Evolutionary conservation across 2,888 invertebrate species (phyloP), one percentile per base, ranked within the genome.

Genomic region (Drosophila lutescens): DNA sequence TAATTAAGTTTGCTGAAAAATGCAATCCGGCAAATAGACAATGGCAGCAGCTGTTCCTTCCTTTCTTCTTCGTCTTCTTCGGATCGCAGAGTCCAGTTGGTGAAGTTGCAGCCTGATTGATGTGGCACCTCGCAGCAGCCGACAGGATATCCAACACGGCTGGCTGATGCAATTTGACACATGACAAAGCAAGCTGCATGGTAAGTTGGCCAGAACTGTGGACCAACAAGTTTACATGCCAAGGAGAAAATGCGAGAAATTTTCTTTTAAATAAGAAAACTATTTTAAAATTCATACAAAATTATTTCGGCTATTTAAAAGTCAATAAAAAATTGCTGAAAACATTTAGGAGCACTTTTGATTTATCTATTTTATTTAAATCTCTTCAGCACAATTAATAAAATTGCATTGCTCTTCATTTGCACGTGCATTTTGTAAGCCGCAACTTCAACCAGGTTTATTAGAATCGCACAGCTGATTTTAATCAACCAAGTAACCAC

Each of bases 1-100:
- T 86, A 82, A 86, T 83, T 86, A 77, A 75, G 72, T 80, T 80
- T 74, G 47, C 60, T 44, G 41, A 69, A 68, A 58, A 71, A 63
- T 59, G 57, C 71, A 54, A 34, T 55, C 55, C 55, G 26, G 70
- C 70, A 55, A 66, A 44, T 61, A 69, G 70, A 69, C 61, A 62
- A 47, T 38, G 36, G 46, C 63, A 50, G 50, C 69, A 70, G 53
- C 70, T 57, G 62, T 34, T 59, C n/a, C 38, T 41, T 20, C 38
- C 13, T 30, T 4, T 26, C 34, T 13, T 38, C 26, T 67, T 41
- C 12, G 3, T 15, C 20, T 59, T 34, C 13, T 12, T 30, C 10
- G 30, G 13, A 34, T 34, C 10, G 12, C 12, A 15, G 2, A 4
- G 43, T 38, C 56, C 63, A 71, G 63, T 46, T 61, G 56, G 51